Evolutionary conservation across 2,888 invertebrate genomes (phyloP), one percentile per base, ranked within the genome.

Genomic region (Pandemis corylana): DNA sequence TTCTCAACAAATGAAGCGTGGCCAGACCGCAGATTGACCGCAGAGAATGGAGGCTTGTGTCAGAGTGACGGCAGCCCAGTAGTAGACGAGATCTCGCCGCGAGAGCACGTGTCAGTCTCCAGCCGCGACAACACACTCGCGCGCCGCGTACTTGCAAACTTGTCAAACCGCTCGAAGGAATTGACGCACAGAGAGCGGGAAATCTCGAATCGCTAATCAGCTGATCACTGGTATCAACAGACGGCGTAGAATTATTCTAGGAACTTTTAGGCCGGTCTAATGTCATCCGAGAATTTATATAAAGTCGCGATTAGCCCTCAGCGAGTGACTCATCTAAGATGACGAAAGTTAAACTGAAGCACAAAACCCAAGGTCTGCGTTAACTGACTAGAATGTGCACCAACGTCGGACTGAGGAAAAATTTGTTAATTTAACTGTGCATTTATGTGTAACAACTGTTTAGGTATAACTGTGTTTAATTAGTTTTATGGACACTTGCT

Each of bases 1-100:
- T 95, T 94, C 94, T 91, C 92, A 91, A 91, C 94, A 95, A 95
- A 95, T 94, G 95, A 94, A 94, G 93, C 94, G 91, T 94, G 94
- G 93, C 93, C 87, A 92, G 90, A 94, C 95, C 95, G 89, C 95
- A 95, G 94, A 94, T 94, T 94, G 94, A 94, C 94, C 94, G 92
- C 94, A 94, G 94, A 93, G 93, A 92, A 92, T 93, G 94, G 93
- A 94, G 91, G 94, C 91, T 91, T 93, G 92, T 94, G 94, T 93
- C 93, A 94, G 94, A 90, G 93, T 94, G 94, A 94, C 94, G 92
- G 92, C 93, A 12, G 86, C 83, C 92, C 91, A 94, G 94, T 94
- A 89, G 91, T 91, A 86, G 84, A 90, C 88, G 87, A 89, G 83
- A 91, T 89, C 89, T 89, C 94, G 91, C 80, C 80, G 90, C 83